Evolutionary conservation across 2,888 invertebrate species (phyloP).

Genomic region (Drosophila melanosoma): DNA sequence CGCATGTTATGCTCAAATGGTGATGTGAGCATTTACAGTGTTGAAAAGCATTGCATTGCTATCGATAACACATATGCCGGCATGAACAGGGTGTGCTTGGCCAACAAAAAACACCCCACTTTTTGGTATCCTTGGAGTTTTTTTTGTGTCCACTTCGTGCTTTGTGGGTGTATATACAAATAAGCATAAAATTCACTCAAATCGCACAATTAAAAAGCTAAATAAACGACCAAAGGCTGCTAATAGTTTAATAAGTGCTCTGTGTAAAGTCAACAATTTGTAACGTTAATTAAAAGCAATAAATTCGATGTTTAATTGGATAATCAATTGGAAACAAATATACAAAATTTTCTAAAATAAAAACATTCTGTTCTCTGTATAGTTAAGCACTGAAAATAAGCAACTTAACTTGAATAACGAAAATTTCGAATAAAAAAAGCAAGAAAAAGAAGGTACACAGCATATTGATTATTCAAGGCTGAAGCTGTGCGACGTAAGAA

Average conservation of each 20-base stretch:
- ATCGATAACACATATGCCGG: conserved; percentile 47
- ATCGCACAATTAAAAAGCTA: conserved; percentile 18
- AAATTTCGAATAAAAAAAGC: background rate
- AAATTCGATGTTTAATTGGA: conserved; percentile 20
- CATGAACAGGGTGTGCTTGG: conserved; percentile 42
- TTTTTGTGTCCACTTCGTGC: conserved; percentile 54
- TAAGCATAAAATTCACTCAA: conserved; percentile 37
- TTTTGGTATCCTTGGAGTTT: conserved; percentile 69
- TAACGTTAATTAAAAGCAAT: conserved; percentile 17
- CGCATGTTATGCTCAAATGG: conserved; percentile 42
- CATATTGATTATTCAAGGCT: conserved; percentile 52
- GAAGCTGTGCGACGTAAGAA: conserved; percentile 16
- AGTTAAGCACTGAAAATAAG: background rate
- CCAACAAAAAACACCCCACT: conserved; percentile 45
- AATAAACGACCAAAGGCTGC: conserved; percentile 10
- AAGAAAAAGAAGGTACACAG: background rate
- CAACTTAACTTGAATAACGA: background rate
- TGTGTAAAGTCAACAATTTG: background rate
- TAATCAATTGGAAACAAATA: conserved; percentile 8
- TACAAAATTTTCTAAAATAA: conserved; percentile 14
- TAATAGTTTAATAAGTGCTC: background rate
- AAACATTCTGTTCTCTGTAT: conserved; percentile 3
- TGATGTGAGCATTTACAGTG: conserved; percentile 20
- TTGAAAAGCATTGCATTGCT: conserved; percentile 7
- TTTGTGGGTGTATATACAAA: conserved; percentile 53